Conservation (phyloP, 2,888 invertebrate genomes). For the Sisyra terminalis region DNA sequence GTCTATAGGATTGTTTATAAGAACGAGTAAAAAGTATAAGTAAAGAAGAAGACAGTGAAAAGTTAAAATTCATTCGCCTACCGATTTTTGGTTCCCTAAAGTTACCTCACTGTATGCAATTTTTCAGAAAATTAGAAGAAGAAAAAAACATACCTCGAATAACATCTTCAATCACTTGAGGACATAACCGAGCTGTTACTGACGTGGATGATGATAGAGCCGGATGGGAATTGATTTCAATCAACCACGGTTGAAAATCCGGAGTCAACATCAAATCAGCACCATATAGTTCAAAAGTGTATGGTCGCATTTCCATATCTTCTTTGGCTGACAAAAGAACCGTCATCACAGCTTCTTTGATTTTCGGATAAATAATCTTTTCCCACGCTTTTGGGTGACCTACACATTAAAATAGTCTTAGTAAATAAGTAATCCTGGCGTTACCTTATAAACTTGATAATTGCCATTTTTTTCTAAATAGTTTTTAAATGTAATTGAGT, state of each 20-base stretch:
- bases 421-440: too few species aligned
- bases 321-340: constrained; percentile 66
- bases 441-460: too few species aligned
- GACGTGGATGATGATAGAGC: constrained; percentile 67
- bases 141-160: constrained; percentile 63
- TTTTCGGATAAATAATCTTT: constrained; percentile 62
- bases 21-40: too few species aligned
- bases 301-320: constrained; percentile 45
- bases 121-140: too few species aligned
- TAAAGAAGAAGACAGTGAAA: too few species aligned
- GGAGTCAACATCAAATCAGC: constrained; percentile 85
- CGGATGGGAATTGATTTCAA: constrained; percentile 86
- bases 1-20: too few species aligned
- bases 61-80: too few species aligned
- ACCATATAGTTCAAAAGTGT: constrained; percentile 79
- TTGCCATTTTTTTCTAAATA: constrained; percentile 32
- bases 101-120: too few species aligned
- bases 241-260: constrained; percentile 71
- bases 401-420: constrained; percentile 10
- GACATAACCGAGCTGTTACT: constrained; percentile 69
- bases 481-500: constrained; percentile 48
- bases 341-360: constrained; percentile 69
- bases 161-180: constrained; percentile 64
- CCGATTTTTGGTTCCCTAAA: too few species aligned
- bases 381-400: constrained; percentile 50